Conservation (phyloP, 2,113 vertebrate genomes). For the Phycodurus eques region DNA sequence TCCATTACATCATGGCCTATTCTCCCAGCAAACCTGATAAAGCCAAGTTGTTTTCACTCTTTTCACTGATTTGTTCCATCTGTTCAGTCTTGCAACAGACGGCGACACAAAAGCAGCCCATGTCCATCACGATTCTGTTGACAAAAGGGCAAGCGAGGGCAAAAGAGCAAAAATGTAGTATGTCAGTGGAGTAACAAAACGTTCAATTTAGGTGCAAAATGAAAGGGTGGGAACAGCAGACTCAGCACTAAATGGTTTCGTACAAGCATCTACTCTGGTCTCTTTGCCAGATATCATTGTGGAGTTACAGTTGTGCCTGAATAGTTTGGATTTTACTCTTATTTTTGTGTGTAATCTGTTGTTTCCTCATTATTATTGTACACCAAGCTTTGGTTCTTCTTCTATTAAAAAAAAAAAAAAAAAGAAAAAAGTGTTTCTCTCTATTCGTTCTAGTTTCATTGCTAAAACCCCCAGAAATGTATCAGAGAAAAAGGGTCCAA, state of each 20-base stretch:
- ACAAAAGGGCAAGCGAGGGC: background rate
- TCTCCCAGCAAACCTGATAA: background rate
- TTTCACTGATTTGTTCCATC: background rate
- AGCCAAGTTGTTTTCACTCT: constrained; percentile 1
- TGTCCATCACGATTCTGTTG: background rate
- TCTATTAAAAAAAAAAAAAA: too few relatives aligned
- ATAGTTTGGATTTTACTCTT: background rate
- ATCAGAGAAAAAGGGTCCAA: background rate
- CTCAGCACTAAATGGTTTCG: constrained; percentile 1
- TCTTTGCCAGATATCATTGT: background rate
- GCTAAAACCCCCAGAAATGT: background rate
- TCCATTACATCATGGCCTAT: constrained; percentile 1
- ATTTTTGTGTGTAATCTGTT: background rate
- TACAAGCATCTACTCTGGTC: background rate
- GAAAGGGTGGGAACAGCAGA: constrained; percentile 3
- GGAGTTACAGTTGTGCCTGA: background rate
- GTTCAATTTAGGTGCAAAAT: background rate
- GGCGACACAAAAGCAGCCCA: too few relatives aligned
- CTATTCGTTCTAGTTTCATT: background rate
- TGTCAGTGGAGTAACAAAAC: background rate
- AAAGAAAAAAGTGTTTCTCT: background rate
- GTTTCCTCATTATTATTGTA: background rate
- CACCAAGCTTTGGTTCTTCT: background rate
- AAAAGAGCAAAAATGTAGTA: background rate
- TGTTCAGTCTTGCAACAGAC: background rate